Evolutionary conservation across 2,888 invertebrate genomes (phyloP).

Genomic region (Orthosia gracilis): DNA sequence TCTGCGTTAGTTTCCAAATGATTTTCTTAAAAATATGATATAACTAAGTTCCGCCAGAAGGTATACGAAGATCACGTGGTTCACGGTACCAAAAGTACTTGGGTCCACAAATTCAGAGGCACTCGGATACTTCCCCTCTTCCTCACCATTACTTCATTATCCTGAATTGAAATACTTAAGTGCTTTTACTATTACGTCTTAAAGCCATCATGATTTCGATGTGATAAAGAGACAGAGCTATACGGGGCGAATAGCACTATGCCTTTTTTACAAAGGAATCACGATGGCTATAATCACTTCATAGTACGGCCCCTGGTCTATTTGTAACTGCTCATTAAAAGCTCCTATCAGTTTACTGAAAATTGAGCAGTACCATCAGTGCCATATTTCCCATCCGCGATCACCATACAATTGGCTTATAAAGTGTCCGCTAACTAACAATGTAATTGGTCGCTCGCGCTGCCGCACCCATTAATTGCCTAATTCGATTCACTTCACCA

Average conservation of each 20-base stretch:
- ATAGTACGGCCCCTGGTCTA: neutral
- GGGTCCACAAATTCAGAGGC: neutral
- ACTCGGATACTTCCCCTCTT: neutral
- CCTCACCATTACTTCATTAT: neutral
- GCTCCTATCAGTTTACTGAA: neutral
- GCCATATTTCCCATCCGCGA: constrained; percentile 16
- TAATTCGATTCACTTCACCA: constrained; percentile 71
- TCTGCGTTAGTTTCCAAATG: too few species aligned
- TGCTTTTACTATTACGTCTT: neutral
- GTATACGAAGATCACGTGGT: too few species aligned
- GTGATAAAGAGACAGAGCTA: too few species aligned
- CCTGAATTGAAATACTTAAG: neutral
- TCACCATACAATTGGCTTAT: constrained; percentile 42
- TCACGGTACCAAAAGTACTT: neutral
- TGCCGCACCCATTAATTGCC: constrained; percentile 69
- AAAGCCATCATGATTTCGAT: too few species aligned
- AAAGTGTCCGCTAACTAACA: constrained; percentile 54
- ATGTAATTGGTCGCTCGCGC: constrained; percentile 54
- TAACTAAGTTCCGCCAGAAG: too few species aligned
- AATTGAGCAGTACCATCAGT: constrained; percentile 34
- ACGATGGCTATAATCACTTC: too few species aligned
- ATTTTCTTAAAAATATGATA: too few species aligned
- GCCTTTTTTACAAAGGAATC: too few species aligned
- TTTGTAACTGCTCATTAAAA: neutral
- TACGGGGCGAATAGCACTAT: too few species aligned